Conservation (phyloP, 2,888 invertebrate species). For the Caenorhabditis zanzibari region DNA sequence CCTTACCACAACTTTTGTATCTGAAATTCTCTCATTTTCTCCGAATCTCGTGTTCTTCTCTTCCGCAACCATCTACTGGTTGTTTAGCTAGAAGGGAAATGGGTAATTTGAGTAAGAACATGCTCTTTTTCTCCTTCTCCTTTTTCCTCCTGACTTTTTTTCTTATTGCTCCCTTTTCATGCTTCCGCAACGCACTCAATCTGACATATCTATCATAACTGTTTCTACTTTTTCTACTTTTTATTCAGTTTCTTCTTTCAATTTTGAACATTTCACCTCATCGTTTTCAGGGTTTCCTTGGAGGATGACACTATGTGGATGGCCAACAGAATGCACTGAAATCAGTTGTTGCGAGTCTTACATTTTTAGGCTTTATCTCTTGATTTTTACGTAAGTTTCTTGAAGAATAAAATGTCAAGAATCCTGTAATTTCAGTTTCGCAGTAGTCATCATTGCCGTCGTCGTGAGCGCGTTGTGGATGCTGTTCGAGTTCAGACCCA, state of each 20-base stretch:
- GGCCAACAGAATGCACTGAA: conserved; percentile 70
- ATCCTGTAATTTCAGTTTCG: conserved; percentile 54
- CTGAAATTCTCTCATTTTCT: neutral
- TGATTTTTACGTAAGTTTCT: conserved; percentile 69
- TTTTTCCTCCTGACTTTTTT: neutral
- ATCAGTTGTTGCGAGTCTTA: conserved; percentile 73
- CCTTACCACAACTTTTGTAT: neutral
- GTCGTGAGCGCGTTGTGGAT: conserved; percentile 69
- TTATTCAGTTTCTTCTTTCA: neutral
- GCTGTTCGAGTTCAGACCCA: conserved; percentile 70
- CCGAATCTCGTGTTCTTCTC: neutral
- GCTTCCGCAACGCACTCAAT: conserved; percentile 47
- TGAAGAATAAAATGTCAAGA: neutral
- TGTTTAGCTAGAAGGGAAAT: conserved; percentile 39
- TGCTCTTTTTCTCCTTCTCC: conserved; percentile 17
- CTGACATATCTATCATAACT: conserved; percentile 56
- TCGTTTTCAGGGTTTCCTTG: neutral
- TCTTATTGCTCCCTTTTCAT: conserved; percentile 15
- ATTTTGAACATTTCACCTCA: neutral
- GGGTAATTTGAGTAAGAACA: conserved; percentile 63
- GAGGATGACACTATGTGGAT: conserved; percentile 72
- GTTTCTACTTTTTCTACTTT: conserved; percentile 16
- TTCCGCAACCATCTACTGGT: neutral
- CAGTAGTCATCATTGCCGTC: conserved; percentile 64
- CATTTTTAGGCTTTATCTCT: conserved; percentile 70